Conservation (phyloP, 35 echinoderm and acorn worm genomes). For the Diadema setosum region DNA sequence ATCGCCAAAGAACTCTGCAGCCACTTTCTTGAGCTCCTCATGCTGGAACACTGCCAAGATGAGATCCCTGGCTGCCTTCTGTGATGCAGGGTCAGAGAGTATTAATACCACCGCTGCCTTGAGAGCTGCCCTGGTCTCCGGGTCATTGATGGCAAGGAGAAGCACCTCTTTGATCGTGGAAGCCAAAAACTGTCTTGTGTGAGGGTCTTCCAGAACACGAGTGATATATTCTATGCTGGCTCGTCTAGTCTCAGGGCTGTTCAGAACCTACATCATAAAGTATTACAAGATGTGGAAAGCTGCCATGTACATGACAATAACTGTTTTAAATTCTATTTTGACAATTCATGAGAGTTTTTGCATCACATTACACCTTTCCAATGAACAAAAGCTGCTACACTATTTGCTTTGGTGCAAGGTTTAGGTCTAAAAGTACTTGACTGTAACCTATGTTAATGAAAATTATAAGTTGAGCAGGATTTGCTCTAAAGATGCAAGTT, state of each 20-base stretch:
- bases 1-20: constrained; percentile 65
- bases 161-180: constrained; percentile 52
- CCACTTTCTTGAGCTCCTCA: constrained; percentile 32
- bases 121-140: constrained; percentile 24
- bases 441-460: too few species aligned
- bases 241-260: constrained; percentile 2
- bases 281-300: too few species aligned
- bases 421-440: too few species aligned
- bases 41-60: constrained; percentile 45
- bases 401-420: too few species aligned
- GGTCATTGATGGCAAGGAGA: constrained; percentile 58
- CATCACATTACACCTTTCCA: too few species aligned
- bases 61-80: constrained; percentile 41
- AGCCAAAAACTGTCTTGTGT: not conserved
- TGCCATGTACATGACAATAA: too few species aligned
- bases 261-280: not conserved
- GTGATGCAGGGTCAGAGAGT: constrained; percentile 40
- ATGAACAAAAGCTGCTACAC: too few species aligned
- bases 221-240: not conserved
- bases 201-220: not conserved
- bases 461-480: too few species aligned
- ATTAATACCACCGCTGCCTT: constrained; percentile 51
- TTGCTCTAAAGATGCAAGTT: too few species aligned
- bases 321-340: too few species aligned
- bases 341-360: too few species aligned